phyloP scores from a whole-genome alignment of 2,113 vertebrate species.

The Butorides virescens region DNA sequence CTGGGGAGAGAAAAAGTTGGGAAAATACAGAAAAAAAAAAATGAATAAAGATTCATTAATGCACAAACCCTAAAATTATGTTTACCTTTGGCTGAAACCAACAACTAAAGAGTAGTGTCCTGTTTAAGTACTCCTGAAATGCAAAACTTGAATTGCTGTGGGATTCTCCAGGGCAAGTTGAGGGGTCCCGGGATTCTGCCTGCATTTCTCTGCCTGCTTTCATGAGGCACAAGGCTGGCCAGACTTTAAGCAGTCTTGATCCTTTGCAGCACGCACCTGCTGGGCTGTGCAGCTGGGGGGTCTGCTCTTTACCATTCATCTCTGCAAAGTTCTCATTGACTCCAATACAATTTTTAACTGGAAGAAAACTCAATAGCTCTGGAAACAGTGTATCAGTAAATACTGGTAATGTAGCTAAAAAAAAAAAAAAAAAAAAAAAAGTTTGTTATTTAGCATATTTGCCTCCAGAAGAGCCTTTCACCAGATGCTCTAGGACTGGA shows the following conservation, averaged over 20 bases:
- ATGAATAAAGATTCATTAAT: not conserved
- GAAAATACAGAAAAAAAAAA: not conserved
- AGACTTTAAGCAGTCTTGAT: not conserved
- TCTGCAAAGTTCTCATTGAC: not conserved
- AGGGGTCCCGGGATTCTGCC: not conserved
- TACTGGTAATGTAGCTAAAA: not conserved
- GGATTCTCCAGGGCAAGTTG: not conserved
- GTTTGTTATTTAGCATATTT: not conserved
- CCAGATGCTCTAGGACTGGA: not conserved
- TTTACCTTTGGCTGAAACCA: not conserved
- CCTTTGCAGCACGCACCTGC: not conserved
- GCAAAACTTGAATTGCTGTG: not conserved
- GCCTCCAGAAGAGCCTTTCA: not conserved
- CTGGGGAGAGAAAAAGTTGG: not conserved
- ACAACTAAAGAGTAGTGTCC: not conserved
- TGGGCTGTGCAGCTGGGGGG: accelerated
- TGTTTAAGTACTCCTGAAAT: not conserved
- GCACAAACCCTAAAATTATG: not conserved
- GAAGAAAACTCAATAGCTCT: not conserved
- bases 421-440: not conserved
- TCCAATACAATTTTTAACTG: not conserved
- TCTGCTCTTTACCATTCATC: not conserved
- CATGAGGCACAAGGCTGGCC: not conserved
- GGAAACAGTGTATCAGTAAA: not conserved
- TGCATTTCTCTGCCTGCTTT: not conserved